Base-by-base conservation (phyloP, 2,797 vertebrate species). In the Sarcoramphus papa region DNA sequence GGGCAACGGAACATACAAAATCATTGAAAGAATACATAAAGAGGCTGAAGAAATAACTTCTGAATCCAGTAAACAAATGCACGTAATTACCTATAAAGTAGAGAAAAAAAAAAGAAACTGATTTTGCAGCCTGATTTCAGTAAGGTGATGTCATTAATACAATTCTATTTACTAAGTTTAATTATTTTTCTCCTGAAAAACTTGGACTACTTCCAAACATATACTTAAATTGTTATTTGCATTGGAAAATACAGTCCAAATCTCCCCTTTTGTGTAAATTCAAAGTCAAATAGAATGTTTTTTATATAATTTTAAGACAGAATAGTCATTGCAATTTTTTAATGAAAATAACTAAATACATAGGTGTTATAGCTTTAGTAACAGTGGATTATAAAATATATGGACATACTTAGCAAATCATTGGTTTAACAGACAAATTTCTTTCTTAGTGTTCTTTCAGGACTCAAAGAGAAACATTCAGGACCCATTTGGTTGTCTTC, bases 361-460 rank as follows among this genome's bases (percentile, higher is more conserved):
- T 54, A 62, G 13, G 33, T 91, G n/a, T 79, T 93, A 63, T 4
- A 95, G 14, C 30, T 59, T 85, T 76, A 95, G 33, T 93, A 89
- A 43, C 17, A 88, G 24, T 69, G 12, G 19, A 82, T 91, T 82
- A 90, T 92, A 37, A 92, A 90, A 91, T 82, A 76, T 80, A 92
- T 79, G 85, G 83, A 85, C 65, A 88, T 70, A 77, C 12, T 59
- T 65, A 48, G 20, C 2, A 88, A 83, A 77, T 75, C 22, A 88
- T 53, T 95, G 48, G 18, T 77, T 94, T 96, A 92, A 73, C 37
- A 95, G 77, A 70, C 24, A 90, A 22, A 90, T 92, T 96, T 88
- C 40, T 93, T 97, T 95, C 53, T 93, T 68, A 43, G 20, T 90
- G 56, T 43, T 95, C 22, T 91, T 97, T 88, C 59, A 74, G 45